Base-by-base conservation (phyloP, 2,113 vertebrate genomes). In the Lepisosteus oculatus region DNA sequence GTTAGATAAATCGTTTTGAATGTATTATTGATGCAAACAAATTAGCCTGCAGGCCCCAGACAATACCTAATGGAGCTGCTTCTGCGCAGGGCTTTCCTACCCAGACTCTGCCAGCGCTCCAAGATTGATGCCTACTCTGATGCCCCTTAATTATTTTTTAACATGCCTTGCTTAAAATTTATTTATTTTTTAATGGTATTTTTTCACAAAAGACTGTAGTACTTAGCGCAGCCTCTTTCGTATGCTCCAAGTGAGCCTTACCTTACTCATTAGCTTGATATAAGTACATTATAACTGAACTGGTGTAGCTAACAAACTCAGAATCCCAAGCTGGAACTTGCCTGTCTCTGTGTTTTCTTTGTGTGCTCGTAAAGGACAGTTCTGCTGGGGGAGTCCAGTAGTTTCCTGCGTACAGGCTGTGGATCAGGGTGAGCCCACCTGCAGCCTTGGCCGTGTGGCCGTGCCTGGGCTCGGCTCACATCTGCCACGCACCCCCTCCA, bases 11-110 rank as follows among this genome's bases (percentile, higher is more conserved):
- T 84, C 87, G 83, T 91, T 86, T 13, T 87, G 91, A 93, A 85
- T 91, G 86, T 89, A 89, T 91, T 90, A 87, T 89, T 88, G 90
- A 92, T 89, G 88, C 90, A 90, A 88, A 91, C 89, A 92, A 91
- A 92, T 84, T 85, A 92, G 89, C 86, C 84, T 72, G 89, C 80
- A 83, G 87, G 85, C 92, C 87, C 83, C 76, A 91, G 93, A 91
- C 85, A 88, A 90, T 88, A 88, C 79, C 90, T 91, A 90, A 93
- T 90, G 89, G 88, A 88, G 85, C 88, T 81, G 86, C 83, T 87
- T 90, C 72, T 62, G 85, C 84, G 80, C 85, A 57, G 82, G 83
- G 87, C 87, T 90, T 86, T 89, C 89, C 87, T 81, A 78, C 87
- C 83, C 90, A 85, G 78, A 65, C 87, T 90, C 82, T 87, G 87